Conservation (phyloP, 23 tunicate genomes). For the Ascidia mentula region DNA sequence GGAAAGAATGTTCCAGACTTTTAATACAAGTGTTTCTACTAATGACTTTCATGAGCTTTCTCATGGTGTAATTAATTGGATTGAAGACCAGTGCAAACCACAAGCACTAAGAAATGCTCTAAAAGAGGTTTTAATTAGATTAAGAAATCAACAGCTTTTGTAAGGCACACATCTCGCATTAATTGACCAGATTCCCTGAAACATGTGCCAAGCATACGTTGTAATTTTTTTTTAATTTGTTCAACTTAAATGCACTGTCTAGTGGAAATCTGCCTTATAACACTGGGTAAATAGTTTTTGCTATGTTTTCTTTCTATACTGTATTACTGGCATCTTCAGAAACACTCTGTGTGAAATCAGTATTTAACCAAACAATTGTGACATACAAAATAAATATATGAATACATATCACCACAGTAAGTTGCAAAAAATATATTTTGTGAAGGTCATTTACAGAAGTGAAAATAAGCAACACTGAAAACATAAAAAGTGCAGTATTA, state of each 20-base stretch:
- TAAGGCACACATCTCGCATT: not conserved
- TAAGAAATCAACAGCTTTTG: not conserved
- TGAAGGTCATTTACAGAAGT: too few relatives aligned
- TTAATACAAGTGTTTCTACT: slow-evolving; percentile 56
- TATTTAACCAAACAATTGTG: too few relatives aligned
- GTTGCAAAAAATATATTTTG: too few relatives aligned
- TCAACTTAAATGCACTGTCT: too few relatives aligned
- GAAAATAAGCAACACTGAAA: too few relatives aligned
- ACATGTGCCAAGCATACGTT: not conserved
- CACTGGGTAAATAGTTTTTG: too few relatives aligned
- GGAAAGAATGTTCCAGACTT: slow-evolving; percentile 74
- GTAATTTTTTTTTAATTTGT: not conserved
- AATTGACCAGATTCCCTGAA: not conserved
- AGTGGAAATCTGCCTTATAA: too few relatives aligned
- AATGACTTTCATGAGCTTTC: slow-evolving; percentile 72
- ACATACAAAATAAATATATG: too few relatives aligned
- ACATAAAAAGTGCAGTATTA: not conserved
- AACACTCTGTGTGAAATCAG: too few relatives aligned
- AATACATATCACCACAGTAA: too few relatives aligned
- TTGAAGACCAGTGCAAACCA: slow-evolving; percentile 90
- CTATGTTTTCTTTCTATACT: too few relatives aligned
- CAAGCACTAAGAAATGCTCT: slow-evolving; percentile 26
- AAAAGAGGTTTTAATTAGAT: not conserved
- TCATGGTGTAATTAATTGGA: slow-evolving; percentile 78
- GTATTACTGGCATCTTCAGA: too few relatives aligned